Conservation (phyloP, 2,888 invertebrate genomes). For the Scaptomyza reducta region DNA sequence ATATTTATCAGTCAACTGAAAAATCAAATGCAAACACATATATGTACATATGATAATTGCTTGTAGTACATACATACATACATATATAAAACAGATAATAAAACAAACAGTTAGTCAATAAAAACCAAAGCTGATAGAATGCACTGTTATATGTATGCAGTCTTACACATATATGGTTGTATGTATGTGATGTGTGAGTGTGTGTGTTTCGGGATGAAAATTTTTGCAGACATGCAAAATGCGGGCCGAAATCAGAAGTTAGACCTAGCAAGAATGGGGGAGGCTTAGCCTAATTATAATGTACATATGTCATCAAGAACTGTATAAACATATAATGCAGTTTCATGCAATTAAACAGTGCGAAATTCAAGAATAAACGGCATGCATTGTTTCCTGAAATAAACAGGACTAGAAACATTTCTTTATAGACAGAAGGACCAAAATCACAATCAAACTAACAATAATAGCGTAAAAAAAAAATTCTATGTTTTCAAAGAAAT, state of each 20-base stretch:
- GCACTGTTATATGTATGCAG: not conserved
- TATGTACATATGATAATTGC: not conserved
- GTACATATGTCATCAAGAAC: not conserved
- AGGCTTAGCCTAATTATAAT: no score
- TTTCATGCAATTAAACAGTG: not conserved
- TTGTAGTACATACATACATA: not conserved
- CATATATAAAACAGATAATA: not conserved
- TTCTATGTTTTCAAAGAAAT: not conserved
- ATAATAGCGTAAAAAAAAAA: not conserved
- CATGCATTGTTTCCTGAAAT: not conserved
- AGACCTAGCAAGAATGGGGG: not conserved
- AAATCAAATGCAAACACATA: slow-evolving; percentile 33
- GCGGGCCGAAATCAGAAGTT: not conserved
- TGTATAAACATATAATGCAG: not conserved
- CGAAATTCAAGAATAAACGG: not conserved
- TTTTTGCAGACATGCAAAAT: not conserved
- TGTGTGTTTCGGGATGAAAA: not conserved
- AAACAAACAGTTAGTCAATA: not conserved
- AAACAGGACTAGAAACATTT: not conserved
- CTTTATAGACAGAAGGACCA: not conserved
- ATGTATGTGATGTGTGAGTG: slow-evolving; percentile 5
- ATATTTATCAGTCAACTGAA: slow-evolving; percentile 33
- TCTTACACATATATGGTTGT: slow-evolving; percentile 2
- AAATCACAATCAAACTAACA: not conserved
- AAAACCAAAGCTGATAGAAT: not conserved